Evolutionary conservation across 2,888 invertebrate species (phyloP), one percentile per base, ranked within the genome.

Genomic region (Coelogynopora nodosa): DNA sequence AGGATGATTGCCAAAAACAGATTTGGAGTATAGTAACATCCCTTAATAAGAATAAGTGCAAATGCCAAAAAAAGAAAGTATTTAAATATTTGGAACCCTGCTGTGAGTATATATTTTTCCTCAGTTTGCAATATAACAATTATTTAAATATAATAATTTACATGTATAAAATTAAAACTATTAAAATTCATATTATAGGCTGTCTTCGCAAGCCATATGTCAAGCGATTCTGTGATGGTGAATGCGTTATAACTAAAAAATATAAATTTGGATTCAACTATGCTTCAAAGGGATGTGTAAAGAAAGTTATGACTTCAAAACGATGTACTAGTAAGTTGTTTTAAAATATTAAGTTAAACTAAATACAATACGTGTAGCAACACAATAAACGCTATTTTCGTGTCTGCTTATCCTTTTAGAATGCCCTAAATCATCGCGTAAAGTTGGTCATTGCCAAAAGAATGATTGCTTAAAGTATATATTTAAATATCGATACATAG

Each of bases 401-500:
- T 82, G n/a, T n/a, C n/a, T n/a, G n/a, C n/a, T n/a, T n/a, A n/a
- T n/a, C n/a, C n/a, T n/a, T n/a, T 28, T 28, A 84, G 84, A 30
- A 31, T 84, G 84, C 27, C 84, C 84, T 29, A 29, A 27, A 84
- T 23, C 31, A 31, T 27, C 18, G 49, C 26, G 49, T 31, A 84
- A 31, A 27, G 18, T 30, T 5, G 30, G 30, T 5, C 31, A 1
- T 84, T 84, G 84, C n/a, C 31, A 84, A 26, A 29, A n/a, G 1
- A 84, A 84, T 1, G 31, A 27, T 23, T 84, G 84, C 31, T 23
- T 84, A 0, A 18, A 27, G n/a, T 30, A 23, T 5, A 30, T 29
- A 2, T 84, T 23, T 27, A 84, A 84, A n/a, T 84, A 84, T 84
- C 30, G 84, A 18, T 84, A 31, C 30, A 30, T 31, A n/a, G 84